A percentile compares a stretch with the other conserved stretches of the same genome.
Conservation (phyloP, 2,888 invertebrate genomes). For the Elysia crispata region DNA sequence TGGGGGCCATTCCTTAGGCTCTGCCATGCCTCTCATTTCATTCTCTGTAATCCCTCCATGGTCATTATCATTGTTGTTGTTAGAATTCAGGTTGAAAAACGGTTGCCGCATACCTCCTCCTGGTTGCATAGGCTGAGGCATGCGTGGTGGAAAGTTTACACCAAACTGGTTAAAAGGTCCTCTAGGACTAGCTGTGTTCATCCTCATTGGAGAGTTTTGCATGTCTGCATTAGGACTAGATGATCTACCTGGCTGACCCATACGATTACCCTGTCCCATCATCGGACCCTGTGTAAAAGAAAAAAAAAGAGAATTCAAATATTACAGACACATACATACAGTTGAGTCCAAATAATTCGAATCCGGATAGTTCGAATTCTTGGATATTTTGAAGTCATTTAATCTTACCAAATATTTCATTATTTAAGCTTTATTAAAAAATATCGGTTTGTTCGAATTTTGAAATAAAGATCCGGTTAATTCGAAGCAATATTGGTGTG, state of each 20-base stretch:
- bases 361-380: no score
- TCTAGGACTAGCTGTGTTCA: slow-evolving; percentile 37
- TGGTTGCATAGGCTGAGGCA: slow-evolving; percentile 21
- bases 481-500: no score
- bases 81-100: slow-evolving; percentile 25
- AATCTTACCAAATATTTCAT: no score
- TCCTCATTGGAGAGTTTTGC: slow-evolving; percentile 9
- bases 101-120: slow-evolving; percentile 36
- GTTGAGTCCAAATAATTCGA: no score
- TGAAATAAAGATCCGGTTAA: no score
- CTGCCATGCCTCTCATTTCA: slow-evolving; percentile 45
- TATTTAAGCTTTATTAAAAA: no score
- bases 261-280: slow-evolving; percentile 37
- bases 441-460: no score
- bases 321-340: no score
- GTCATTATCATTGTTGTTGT: slow-evolving; percentile 23
- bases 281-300: slow-evolving; percentile 37
- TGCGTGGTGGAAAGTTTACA: slow-evolving; percentile 17
- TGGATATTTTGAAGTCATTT: no score
- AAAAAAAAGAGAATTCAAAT: neutral
- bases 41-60: slow-evolving; percentile 27
- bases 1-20: slow-evolving; percentile 53
- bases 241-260: slow-evolving; percentile 23
- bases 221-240: slow-evolving; percentile 42
- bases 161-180: slow-evolving; percentile 37